Evolutionary conservation across 2,113 vertebrate species (phyloP), one percentile per base, ranked within the genome.

Genomic region (Clarias magur): DNA sequence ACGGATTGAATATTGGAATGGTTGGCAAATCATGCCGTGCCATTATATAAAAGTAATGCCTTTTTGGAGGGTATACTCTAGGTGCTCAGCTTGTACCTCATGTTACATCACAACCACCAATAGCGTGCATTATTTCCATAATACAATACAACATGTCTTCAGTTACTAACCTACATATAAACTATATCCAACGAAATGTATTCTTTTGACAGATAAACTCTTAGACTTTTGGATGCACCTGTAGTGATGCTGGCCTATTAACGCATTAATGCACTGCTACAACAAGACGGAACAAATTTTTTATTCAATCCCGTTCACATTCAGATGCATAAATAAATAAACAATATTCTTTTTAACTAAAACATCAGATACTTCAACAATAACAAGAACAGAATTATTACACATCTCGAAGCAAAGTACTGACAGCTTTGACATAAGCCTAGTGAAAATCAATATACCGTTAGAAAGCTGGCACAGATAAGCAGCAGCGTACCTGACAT

Each of bases 401-500:
- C 75, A 79, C 27, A 56, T 53, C 27, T 72, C 27, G 38, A 38
- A 57, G 4, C 38, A 53, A 11, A 19, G 25, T 23, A 68, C 63
- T 84, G 65, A 56, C 63, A 70, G 63, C 67, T 16, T 34, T 56
- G 75, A 70, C 62, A 65, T 70, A 73, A 38, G 67, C 21, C 67
- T 59, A 80, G 27, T 12, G 3, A 13, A 38, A 60, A 80, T 80
- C 79, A 80, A 23, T 60, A 34, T 38, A 38, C 27, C 19, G 13
- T 38, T 19, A 9, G 30, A 59, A 68, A 85, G 65, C 63, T 60
- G 48, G 68, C 34, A 42, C 53, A 54, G 12, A 80, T 67, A 21
- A 81, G 53, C 53, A 16, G 88, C 85, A 48, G 94, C 96, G 95
- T 98, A 98, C 97, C 97, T 99, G 98, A 93, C 97, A 99, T 95